Conservation (phyloP, 1,140 invertebrate species). For the Drosophila hydei region DNA sequence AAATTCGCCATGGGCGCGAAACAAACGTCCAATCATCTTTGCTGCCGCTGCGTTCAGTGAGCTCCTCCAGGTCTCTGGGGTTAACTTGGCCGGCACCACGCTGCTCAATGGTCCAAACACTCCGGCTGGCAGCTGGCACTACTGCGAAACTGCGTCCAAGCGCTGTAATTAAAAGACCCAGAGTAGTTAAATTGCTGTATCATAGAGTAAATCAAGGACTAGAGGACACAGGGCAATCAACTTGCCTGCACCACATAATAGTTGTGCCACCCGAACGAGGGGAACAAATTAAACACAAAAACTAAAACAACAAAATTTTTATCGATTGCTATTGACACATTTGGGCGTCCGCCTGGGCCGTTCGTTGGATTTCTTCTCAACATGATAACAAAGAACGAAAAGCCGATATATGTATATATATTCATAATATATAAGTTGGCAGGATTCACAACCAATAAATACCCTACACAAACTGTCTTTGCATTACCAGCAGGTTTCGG, state of each 20-base stretch:
- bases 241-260: slow-evolving; percentile 57
- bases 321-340: slow-evolving; percentile 78
- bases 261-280: slow-evolving; percentile 1
- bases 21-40: slow-evolving; percentile 86
- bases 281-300: slow-evolving; percentile 34
- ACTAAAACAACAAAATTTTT: slow-evolving; percentile 51
- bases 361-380: neutral
- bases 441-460: slow-evolving; percentile 4
- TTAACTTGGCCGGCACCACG: slow-evolving; percentile 15
- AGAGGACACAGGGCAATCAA: slow-evolving; percentile 52
- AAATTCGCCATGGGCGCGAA: slow-evolving; percentile 93
- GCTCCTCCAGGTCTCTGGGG: slow-evolving; percentile 58
- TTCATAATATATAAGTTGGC: slow-evolving; percentile 14
- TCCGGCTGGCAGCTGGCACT: slow-evolving; percentile 27
- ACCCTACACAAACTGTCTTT: slow-evolving; percentile 2
- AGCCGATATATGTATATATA: slow-evolving; percentile 12
- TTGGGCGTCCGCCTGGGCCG: slow-evolving; percentile 18
- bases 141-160: neutral
- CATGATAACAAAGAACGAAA: slow-evolving; percentile 31
- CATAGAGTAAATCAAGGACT: slow-evolving; percentile 29
- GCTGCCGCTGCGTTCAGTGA: slow-evolving; percentile 22
- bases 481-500: too few relatives aligned
- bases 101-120: slow-evolving; percentile 37
- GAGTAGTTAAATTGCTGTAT: slow-evolving; percentile 35
- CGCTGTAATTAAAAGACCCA: slow-evolving; percentile 21